Percentiles rank a stretch among this genome's conserved stretches.
Conservation (phyloP, 2,888 invertebrate species). For the Drosophila pegasa region DNA sequence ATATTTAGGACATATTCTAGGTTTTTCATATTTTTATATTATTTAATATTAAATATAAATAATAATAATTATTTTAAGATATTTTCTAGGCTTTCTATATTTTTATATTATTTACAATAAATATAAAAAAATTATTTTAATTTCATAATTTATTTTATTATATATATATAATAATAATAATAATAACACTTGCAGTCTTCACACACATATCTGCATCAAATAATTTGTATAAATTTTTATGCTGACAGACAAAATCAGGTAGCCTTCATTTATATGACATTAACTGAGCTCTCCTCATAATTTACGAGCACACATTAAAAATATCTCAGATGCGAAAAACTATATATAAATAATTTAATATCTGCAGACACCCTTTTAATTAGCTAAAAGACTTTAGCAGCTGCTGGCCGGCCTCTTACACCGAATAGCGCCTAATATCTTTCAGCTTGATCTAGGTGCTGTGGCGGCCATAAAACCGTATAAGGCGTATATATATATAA, state of each 20-base stretch:
- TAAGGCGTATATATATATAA: constrained; percentile 16
- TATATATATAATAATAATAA: no score
- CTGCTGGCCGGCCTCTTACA: constrained; percentile 14
- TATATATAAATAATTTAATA: constrained; percentile 8
- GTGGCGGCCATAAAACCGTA: constrained; percentile 54
- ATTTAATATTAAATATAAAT: no score
- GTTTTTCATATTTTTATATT: no score
- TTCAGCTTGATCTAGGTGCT: constrained; percentile 67
- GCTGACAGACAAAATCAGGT: background rate
- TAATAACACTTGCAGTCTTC: no score
- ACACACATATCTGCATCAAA: background rate
- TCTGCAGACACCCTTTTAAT: constrained; percentile 53
- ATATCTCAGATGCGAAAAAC: constrained; percentile 7
- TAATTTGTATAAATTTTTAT: background rate
- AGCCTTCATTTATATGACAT: background rate
- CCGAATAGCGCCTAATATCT: constrained; percentile 53
- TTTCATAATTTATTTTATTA: no score
- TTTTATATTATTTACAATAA: no score
- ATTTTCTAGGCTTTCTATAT: no score
- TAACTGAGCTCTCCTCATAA: background rate
- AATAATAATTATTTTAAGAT: no score
- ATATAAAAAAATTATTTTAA: no score
- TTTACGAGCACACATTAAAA: constrained; percentile 7
- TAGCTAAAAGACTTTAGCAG: constrained; percentile 60
- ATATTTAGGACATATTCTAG: no score